A percentile compares a stretch with the other conserved stretches of the same genome.
These are phyloP conservation scores for Rotaria socialis DNA, from an alignment of 2,888 invertebrate species.

Conservation along the genomic window DNA sequence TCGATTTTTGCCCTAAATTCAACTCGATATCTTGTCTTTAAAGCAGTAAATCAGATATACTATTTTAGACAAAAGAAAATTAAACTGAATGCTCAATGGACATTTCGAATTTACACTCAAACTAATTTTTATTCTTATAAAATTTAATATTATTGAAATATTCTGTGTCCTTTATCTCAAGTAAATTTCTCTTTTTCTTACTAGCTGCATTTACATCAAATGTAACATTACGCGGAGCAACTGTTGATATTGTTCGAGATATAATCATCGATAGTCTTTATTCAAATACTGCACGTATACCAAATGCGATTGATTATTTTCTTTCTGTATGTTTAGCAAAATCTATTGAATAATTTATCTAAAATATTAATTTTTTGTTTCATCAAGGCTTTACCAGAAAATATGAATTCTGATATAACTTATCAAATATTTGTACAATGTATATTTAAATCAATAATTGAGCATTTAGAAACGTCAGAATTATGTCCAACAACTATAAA, in stretches of 20 bases:
- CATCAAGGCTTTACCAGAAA: background rate
- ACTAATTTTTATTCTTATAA: too few species aligned
- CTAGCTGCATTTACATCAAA: background rate
- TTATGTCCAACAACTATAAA: background rate
- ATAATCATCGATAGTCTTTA: background rate
- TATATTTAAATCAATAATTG: constrained; percentile 20
- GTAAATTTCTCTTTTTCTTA: background rate
- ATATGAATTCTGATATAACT: background rate
- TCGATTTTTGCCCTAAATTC: too few species aligned
- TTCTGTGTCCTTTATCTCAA: too few species aligned
- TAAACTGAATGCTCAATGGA: too few species aligned
- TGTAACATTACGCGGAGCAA: background rate
- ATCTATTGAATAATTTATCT: too few species aligned
- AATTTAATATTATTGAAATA: too few species aligned
- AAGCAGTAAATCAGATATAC: too few species aligned
- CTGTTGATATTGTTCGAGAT: constrained; percentile 7
- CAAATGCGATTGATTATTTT: constrained; percentile 22
- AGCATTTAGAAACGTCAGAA: background rate
- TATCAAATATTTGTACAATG: constrained; percentile 33
- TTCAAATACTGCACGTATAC: background rate
- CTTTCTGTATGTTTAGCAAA: background rate
- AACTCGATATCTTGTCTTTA: too few species aligned
- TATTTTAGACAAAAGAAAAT: too few species aligned
- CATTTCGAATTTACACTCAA: too few species aligned
- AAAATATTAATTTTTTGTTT: too few species aligned